phyloP scores from a whole-genome alignment of 2,888 invertebrate genomes.

The Catocala nupta region DNA sequence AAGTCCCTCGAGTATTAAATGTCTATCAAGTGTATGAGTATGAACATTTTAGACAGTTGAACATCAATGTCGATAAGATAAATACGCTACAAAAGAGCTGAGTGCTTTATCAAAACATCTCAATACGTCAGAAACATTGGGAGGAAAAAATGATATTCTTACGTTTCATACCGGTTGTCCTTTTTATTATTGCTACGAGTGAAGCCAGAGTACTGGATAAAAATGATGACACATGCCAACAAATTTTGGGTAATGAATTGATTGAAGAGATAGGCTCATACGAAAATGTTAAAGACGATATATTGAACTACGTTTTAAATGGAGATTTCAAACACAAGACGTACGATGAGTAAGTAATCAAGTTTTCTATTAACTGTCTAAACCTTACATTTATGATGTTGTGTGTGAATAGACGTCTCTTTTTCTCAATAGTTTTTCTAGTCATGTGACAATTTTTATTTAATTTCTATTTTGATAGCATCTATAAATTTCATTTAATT shows the following conservation, averaged over 20 bases:
- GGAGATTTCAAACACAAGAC: conserved; percentile 87
- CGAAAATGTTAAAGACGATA: conserved; percentile 78
- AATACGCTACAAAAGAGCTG: conserved; percentile 57
- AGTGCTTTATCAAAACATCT: conserved; percentile 47
- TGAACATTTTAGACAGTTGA: conserved; percentile 54
- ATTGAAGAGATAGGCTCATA: conserved; percentile 88
- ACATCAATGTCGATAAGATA: conserved; percentile 57
- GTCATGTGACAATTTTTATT: no score
- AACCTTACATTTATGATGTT: no score
- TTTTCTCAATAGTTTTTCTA: no score
- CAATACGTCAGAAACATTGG: conserved; percentile 51
- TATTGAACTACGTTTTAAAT: conserved; percentile 81
- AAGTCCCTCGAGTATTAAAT: conserved; percentile 47
- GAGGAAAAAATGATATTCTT: conserved; percentile 63
- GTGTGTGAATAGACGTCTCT: no score
- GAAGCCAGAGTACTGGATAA: conserved; percentile 64
- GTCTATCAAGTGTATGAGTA: conserved; percentile 54
- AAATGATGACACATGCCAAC: conserved; percentile 65
- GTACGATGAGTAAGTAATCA: conserved; percentile 81
- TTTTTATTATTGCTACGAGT: conserved; percentile 58
- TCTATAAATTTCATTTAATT: no score
- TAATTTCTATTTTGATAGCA: no score
- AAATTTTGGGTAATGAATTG: conserved; percentile 77
- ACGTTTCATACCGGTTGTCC: conserved; percentile 53
- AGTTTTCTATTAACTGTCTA: no score